phyloP scores from a whole-genome alignment of 1,140 invertebrate genomes.

The Drusus annulatus region DNA sequence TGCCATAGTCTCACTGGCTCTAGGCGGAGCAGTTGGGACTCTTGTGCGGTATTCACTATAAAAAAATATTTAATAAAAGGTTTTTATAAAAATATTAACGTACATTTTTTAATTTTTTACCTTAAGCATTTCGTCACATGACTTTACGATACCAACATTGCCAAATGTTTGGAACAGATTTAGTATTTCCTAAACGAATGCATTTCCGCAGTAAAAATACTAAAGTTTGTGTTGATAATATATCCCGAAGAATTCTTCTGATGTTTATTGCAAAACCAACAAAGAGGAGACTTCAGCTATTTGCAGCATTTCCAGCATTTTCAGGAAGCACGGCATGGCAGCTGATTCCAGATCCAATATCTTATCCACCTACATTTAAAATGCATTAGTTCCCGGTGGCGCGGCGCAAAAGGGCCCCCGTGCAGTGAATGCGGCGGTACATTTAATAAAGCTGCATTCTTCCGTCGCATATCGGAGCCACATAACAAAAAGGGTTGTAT shows the following conservation, averaged over 20 bases:
- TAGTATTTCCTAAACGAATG: no score
- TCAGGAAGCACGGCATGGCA: neutral
- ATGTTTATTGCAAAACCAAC: neutral
- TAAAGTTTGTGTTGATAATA: neutral
- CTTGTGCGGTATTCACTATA: no score
- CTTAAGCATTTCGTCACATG: no score
- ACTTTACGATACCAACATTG: no score
- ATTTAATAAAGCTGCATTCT: slow-evolving; percentile 26
- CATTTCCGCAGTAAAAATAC: neutral
- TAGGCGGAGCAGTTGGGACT: no score
- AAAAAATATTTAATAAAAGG: no score
- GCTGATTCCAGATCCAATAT: neutral
- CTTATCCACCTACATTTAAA: slow-evolving; percentile 5
- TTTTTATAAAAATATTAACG: no score
- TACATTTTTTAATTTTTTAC: no score
- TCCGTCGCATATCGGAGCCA: slow-evolving; percentile 9
- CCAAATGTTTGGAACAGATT: no score
- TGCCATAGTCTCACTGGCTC: no score
- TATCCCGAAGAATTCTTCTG: neutral
- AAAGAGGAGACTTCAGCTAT: neutral
- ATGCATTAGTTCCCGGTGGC: slow-evolving; percentile 9
- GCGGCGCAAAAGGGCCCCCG: neutral
- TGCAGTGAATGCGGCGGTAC: neutral
- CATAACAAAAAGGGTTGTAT: slow-evolving; percentile 5
- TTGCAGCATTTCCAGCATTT: neutral